Conservation (phyloP, 2,797 vertebrate genomes). For the Malurus splendens region DNA sequence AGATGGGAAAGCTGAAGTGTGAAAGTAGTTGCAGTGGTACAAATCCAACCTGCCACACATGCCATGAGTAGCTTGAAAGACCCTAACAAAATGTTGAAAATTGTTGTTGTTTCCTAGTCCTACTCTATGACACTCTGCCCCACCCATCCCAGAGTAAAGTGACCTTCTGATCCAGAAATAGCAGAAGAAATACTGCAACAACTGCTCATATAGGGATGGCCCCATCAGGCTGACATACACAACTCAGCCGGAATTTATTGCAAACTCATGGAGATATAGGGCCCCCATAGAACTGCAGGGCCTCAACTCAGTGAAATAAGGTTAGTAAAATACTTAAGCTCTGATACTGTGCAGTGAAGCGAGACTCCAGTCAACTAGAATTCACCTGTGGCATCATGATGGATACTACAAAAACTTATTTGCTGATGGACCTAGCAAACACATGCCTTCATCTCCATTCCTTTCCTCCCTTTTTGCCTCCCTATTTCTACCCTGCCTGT, state of each 20-base stretch:
- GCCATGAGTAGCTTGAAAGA: neutral
- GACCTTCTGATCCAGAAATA: neutral
- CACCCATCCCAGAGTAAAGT: neutral
- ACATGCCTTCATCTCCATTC: neutral
- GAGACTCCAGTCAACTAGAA: conserved; percentile 43
- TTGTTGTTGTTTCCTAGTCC: neutral
- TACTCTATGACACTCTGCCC: neutral
- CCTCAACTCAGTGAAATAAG: conserved; percentile 56
- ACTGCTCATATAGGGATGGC: neutral
- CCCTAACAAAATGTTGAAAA: neutral
- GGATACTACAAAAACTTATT: neutral
- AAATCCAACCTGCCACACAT: neutral
- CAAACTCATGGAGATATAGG: neutral
- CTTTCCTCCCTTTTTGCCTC: neutral
- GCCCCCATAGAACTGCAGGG: conserved; percentile 35
- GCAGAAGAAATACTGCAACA: conserved; percentile 26
- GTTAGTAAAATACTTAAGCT: conserved; percentile 54
- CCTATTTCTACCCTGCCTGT: neutral
- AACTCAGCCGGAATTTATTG: conserved; percentile 43
- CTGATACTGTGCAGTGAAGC: neutral
- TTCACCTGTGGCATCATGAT: conserved; percentile 15
- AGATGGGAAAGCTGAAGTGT: neutral
- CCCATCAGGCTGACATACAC: neutral
- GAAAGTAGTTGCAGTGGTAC: neutral
- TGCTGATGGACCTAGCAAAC: neutral